Evolutionary conservation across 2,797 vertebrate genomes (phyloP).

Genomic region (Adelosebastes latens): DNA sequence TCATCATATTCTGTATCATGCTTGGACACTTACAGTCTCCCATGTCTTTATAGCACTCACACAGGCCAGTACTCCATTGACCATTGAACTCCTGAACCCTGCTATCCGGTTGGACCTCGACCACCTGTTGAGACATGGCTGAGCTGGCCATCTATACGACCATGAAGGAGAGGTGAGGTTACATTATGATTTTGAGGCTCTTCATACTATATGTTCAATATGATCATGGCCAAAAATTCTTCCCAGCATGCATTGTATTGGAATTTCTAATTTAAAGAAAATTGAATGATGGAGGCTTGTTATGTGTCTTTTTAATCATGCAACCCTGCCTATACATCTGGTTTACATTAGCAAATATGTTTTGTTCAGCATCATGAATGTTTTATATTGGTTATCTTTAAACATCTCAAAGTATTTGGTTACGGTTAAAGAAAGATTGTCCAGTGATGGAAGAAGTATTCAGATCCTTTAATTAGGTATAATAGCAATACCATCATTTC

Average conservation of each 20-base stretch:
- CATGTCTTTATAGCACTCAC: constrained; percentile 81
- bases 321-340: neutral
- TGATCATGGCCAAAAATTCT: neutral
- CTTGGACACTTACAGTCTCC: constrained; percentile 77
- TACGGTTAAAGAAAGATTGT: neutral
- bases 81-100: neutral
- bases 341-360: neutral
- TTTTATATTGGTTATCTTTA: neutral
- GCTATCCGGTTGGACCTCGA: constrained; percentile 57
- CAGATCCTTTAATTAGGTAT: too few relatives aligned
- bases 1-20: neutral
- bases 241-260: neutral
- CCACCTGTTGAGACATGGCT: constrained; percentile 52
- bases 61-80: constrained; percentile 82
- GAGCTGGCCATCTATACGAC: neutral
- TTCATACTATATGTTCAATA: neutral
- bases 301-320: neutral
- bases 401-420: neutral
- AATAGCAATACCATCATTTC: too few relatives aligned
- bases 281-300: neutral
- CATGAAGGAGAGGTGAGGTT: neutral
- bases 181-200: neutral
- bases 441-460: neutral
- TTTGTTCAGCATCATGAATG: neutral
- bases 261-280: neutral